phyloP scores from a whole-genome alignment of 37 sponge, comb jelly and placozoan species.

The Aplysina aerophoba region DNA sequence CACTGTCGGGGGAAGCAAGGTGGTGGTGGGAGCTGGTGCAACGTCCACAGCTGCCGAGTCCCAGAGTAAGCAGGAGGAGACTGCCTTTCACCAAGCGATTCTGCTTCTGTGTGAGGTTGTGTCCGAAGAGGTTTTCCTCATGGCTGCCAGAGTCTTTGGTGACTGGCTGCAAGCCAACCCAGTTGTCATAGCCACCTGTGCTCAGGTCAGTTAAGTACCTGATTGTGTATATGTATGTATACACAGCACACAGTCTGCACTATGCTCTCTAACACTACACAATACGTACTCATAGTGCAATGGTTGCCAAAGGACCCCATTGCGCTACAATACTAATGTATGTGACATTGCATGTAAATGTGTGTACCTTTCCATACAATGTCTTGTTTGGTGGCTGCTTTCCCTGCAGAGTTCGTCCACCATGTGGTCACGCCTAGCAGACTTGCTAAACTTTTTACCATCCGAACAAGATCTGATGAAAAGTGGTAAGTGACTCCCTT shows the following conservation, averaged over 20 bases:
- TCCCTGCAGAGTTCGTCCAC: conserved; percentile 49
- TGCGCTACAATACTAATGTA: no score
- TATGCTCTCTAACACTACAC: no score
- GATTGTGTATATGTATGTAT: no score
- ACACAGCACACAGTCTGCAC: no score
- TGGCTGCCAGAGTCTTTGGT: conserved; percentile 52
- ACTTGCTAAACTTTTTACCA: conserved; percentile 85
- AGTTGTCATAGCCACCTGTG: conserved; percentile 75
- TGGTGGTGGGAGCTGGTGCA: neutral
- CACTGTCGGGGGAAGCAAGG: neutral
- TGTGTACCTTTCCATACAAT: no score
- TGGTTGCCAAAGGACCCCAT: no score
- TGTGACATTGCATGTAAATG: no score
- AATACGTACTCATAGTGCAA: no score
- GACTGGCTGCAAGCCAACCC: conserved; percentile 83
- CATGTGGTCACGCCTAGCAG: conserved; percentile 86
- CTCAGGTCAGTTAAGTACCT: conserved; percentile 53
- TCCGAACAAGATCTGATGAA: conserved; percentile 16
- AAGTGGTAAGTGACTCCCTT: conserved; percentile 27
- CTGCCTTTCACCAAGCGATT: conserved; percentile 29
- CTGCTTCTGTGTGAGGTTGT: conserved; percentile 43
- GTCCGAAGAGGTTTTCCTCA: conserved; percentile 53
- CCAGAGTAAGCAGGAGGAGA: neutral
- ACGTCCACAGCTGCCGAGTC: neutral
- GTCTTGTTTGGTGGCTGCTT: no score